Conservation (phyloP, 2,888 invertebrate genomes). For the Mystacides longicornis region DNA sequence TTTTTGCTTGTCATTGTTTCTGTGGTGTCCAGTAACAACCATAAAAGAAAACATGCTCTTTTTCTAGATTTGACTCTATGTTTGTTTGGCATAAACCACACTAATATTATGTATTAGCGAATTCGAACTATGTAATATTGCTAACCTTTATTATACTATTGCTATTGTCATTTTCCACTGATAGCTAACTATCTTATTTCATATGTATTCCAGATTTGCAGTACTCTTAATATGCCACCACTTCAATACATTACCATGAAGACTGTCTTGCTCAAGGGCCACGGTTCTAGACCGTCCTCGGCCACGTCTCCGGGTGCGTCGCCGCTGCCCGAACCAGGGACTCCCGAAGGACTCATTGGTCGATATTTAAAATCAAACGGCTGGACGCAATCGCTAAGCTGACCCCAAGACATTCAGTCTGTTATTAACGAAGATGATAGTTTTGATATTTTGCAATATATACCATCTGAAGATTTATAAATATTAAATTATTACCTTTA, state of each 20-base stretch:
- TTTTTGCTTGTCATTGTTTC: no score
- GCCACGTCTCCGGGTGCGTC: background rate
- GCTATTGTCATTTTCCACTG: no score
- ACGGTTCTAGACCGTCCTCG: constrained; percentile 32
- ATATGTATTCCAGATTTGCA: constrained; percentile 65
- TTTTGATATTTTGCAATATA: constrained; percentile 18
- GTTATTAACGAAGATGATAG: constrained; percentile 14
- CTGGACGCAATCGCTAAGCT: constrained; percentile 33
- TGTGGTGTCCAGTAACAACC: no score
- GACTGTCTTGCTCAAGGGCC: constrained; percentile 70
- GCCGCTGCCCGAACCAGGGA: constrained; percentile 3
- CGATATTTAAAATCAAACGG: constrained; percentile 42
- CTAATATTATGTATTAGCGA: no score
- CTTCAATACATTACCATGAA: constrained; percentile 86
- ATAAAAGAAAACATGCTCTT: no score
- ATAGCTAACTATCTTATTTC: no score
- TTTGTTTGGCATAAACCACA: no score
- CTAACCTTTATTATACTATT: no score
- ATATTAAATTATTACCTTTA: no score
- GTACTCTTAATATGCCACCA: constrained; percentile 70
- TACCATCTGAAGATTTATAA: constrained; percentile 18
- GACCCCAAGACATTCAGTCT: constrained; percentile 5
- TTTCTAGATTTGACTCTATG: no score
- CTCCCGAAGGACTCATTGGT: constrained; percentile 30
- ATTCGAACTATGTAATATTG: no score